Conservation (phyloP, 2,113 vertebrate genomes). For the Chloebia gouldiae region DNA sequence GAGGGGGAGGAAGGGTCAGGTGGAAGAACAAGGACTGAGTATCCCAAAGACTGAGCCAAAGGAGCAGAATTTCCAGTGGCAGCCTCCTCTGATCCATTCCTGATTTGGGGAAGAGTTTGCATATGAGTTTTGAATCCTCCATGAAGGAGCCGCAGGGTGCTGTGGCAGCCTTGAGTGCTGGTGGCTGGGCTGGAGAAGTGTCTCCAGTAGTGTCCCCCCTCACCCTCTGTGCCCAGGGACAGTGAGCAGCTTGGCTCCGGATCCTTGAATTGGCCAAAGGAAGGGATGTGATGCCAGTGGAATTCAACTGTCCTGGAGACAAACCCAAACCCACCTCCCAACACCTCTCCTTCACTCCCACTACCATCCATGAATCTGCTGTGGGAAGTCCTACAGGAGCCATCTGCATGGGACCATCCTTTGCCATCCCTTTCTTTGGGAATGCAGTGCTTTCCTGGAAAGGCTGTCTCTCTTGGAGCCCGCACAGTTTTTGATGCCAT, state of each 20-base stretch:
- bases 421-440: neutral
- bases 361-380: neutral
- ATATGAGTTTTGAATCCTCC: neutral
- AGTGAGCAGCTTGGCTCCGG: rapidly evolving
- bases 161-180: neutral
- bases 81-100: neutral
- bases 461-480: neutral
- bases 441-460: neutral
- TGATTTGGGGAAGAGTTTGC: neutral
- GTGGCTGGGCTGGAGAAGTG: neutral
- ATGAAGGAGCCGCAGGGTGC: neutral
- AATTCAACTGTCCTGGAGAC: neutral
- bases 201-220: neutral
- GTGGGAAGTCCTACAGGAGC: neutral
- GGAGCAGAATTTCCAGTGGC: neutral
- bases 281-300: neutral
- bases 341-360: neutral
- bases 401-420: neutral
- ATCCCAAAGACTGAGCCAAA: neutral
- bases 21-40: neutral
- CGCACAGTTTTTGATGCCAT: rapidly evolving
- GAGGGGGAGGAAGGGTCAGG: neutral
- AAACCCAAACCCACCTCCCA: neutral
- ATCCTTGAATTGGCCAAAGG: neutral
- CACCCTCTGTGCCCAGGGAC: neutral